Evolutionary conservation across 2,797 vertebrate species (phyloP).

Genomic region (Fistularia tabacaria): DNA sequence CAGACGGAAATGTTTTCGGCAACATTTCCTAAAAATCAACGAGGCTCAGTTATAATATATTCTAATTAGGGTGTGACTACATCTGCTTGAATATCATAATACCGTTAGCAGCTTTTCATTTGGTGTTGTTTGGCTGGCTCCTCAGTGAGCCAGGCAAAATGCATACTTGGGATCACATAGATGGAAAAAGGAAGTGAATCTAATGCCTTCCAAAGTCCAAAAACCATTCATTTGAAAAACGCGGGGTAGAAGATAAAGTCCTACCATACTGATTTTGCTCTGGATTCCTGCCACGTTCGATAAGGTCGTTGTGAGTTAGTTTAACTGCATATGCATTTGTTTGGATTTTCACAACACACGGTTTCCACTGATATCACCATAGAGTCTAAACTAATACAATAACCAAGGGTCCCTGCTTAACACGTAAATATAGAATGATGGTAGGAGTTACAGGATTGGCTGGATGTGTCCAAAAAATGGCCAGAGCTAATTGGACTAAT

Average conservation of each 20-base stretch:
- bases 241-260: no score
- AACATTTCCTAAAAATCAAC: constrained; percentile 36
- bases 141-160: constrained; percentile 39
- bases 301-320: constrained; percentile 2
- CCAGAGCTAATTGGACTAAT: neutral
- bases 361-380: constrained; percentile 25
- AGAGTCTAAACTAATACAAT: constrained; percentile 44
- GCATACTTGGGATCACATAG: constrained; percentile 54
- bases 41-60: constrained; percentile 60
- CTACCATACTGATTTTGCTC: no score
- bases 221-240: no score
- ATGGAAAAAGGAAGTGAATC: no score
- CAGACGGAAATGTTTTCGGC: constrained; percentile 40
- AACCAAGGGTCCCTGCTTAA: constrained; percentile 30
- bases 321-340: constrained; percentile 21
- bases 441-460: constrained; percentile 17
- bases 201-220: no score
- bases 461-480: constrained; percentile 10
- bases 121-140: constrained; percentile 36
- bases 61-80: constrained; percentile 33
- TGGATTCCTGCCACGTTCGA: constrained; percentile 15
- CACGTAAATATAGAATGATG: constrained; percentile 23
- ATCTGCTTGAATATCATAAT: constrained; percentile 38
- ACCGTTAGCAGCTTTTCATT: constrained; percentile 54
- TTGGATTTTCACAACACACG: constrained; percentile 30